These are phyloP conservation scores for Tenualosa thibaudeaui DNA, from an alignment of 2,797 vertebrate genomes.

Conservation along the genomic window DNA sequence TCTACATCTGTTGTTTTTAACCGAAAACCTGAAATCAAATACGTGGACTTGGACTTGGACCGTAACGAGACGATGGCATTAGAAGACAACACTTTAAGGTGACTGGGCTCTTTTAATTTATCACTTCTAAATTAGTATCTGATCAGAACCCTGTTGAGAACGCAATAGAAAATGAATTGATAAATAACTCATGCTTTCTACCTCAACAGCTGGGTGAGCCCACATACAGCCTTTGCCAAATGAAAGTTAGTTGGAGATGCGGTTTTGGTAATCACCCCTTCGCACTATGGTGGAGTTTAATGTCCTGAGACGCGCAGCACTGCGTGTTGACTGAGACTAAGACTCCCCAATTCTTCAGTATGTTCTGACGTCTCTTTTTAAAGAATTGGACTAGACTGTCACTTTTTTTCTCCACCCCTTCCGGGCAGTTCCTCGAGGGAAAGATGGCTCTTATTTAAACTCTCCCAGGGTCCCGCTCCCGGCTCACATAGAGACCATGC, in stretches of 20 bases:
- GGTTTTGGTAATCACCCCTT: not conserved
- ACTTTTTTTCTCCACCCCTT: not conserved
- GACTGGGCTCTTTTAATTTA: not conserved
- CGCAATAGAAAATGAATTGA: not conserved
- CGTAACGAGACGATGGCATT: not conserved
- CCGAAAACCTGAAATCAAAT: not conserved
- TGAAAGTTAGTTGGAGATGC: not conserved
- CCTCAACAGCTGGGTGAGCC: not conserved
- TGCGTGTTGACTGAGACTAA: not conserved
- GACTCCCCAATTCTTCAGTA: not conserved
- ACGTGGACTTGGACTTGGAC: not conserved
- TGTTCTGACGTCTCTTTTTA: not conserved
- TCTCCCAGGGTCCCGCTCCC: not conserved
- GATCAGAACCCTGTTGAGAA: not conserved
- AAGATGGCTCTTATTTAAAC: not conserved
- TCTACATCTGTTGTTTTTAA: not conserved
- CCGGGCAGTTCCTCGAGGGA: not conserved
- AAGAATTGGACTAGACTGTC: not conserved
- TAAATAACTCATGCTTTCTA: not conserved
- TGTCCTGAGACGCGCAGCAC: not conserved
- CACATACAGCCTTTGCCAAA: not conserved
- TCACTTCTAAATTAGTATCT: not conserved
- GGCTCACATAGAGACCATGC: constrained; percentile 47
- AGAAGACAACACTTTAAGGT: not conserved
- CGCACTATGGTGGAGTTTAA: not conserved